Evolutionary conservation across 2,888 invertebrate genomes (phyloP), one percentile per base, ranked within the genome.

Genomic region (Griposia aprilina): DNA sequence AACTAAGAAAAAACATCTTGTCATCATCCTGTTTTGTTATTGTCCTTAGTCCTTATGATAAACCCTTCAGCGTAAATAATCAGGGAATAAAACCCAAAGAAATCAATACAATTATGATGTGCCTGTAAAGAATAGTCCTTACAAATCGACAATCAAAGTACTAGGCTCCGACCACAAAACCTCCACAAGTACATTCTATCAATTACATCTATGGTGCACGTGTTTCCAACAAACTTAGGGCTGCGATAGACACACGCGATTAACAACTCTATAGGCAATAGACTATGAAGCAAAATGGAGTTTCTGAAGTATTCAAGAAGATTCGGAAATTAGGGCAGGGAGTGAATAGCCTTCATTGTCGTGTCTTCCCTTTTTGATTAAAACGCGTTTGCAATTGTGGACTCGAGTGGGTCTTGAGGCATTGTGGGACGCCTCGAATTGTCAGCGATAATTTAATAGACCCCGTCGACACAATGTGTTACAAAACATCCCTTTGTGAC

Each of bases 281-380:
- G 3, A 23, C 0, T 63, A 71, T 72, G 59, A 76, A 59, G 36
- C 50, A 30, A 71, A 78, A 73, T 80, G n/a, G 20, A 68, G 26
- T 83, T 80, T 66, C 63, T 63, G 17, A 59, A 57, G 26, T 63
- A 69, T n/a, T 52, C 72, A 76, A 74, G 60, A 76, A 59, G 75
- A 76, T 83, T 86, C 66, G 74, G 74, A 82, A 90, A 89, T 90
- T 87, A 85, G 89, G 90, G 83, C 88, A 85, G 67, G 30, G 82
- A 83, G 67, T 88, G 89, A 89, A 88, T 88, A 78, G 83, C 76
- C 69, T 76, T 86, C 81, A 86, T 84, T 88, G 90, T 85, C 83
- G 82, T 80, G 81, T 82, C 83, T 85, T 88, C 89, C 89, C 88
- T 83, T 80, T 88, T 88, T 89, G 90, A 90, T 90, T 90, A 90